phyloP scores from a whole-genome alignment of 2,888 invertebrate genomes.

The Didymodactylos carnosus region DNA sequence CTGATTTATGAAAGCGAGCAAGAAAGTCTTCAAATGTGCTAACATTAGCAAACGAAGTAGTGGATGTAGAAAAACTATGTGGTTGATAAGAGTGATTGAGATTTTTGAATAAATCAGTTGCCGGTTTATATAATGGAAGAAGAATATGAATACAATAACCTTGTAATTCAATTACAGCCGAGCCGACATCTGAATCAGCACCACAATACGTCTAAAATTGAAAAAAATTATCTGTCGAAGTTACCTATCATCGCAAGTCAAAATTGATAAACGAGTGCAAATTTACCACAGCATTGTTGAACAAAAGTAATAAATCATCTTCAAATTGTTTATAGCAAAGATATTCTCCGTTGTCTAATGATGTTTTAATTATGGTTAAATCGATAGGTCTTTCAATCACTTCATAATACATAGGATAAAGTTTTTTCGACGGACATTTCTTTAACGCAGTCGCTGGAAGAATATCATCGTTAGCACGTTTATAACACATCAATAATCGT shows the following conservation, averaged over 20 bases:
- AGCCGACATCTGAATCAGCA: background rate
- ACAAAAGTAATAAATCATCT: slow-evolving; percentile 67
- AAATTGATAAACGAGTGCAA: background rate
- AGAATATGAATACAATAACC: background rate
- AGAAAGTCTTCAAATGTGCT: background rate
- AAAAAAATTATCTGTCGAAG: background rate
- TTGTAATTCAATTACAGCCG: background rate
- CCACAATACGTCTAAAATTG: background rate
- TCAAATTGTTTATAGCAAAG: slow-evolving; percentile 58
- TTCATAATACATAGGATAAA: slow-evolving; percentile 79
- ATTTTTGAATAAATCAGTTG: background rate
- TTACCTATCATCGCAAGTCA: background rate
- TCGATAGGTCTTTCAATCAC: slow-evolving; percentile 84
- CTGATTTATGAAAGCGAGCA: background rate
- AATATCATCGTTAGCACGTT: background rate
- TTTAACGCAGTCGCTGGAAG: background rate
- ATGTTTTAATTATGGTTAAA: slow-evolving; percentile 69
- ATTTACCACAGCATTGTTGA: slow-evolving; percentile 56
- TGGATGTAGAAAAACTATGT: too few species aligned
- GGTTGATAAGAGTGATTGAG: background rate
- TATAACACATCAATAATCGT: background rate
- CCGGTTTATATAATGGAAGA: background rate
- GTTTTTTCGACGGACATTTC: background rate
- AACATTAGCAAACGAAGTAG: too few species aligned
- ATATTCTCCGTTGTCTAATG: slow-evolving; percentile 66